Base-by-base conservation (phyloP, 1,140 invertebrate genomes). In the Calliphora vicina region DNA sequence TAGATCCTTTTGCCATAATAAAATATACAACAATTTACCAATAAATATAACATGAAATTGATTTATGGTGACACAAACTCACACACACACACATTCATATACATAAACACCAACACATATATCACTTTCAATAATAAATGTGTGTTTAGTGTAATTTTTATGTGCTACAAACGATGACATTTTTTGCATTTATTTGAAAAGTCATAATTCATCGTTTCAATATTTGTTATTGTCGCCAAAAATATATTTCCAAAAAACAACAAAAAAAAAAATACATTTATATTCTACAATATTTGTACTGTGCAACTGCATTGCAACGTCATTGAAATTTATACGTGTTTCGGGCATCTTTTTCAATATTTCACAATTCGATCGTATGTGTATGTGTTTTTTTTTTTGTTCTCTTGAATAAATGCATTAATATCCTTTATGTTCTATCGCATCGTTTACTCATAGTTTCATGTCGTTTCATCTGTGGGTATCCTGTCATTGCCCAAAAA, bases 181-280 rank as follows among this genome's bases (percentile, higher is more conserved):
- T 29, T 78, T 76, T 78, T 78, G 35, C 74, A 43, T 78, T 78
- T 20, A 43, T 78, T 78, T 43, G 35, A 78, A 78, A 78, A 43
- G 74, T 23, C 74, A 78, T 78, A 78, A 78, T 78, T 78, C 74
- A 78, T 78, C 74, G 74, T 78, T 78, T 78, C 20, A 43, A 43
- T 78, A 43, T 78, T 78, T 78, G 74, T 78, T 78, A 78, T n/a
- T 78, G 74, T 78, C 74, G 74, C 74, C 74, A 78, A 78, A 78
- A 78, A 43, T 23, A 35, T 43, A 35, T 35, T 35, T 35, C 35
- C n/a, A n/a, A n/a, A n/a, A n/a, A n/a, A n/a, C n/a, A n/a, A 35
- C 35, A 35, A 8, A 35, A 20, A 78, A 35, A 78, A 78, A 78
- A 78, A 78, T 78, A 78, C 74, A 78, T 78, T 78, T 78, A 78